These are phyloP conservation scores for Phortica okadai DNA, from an alignment of 2,888 invertebrate genomes.

Conservation along the genomic window DNA sequence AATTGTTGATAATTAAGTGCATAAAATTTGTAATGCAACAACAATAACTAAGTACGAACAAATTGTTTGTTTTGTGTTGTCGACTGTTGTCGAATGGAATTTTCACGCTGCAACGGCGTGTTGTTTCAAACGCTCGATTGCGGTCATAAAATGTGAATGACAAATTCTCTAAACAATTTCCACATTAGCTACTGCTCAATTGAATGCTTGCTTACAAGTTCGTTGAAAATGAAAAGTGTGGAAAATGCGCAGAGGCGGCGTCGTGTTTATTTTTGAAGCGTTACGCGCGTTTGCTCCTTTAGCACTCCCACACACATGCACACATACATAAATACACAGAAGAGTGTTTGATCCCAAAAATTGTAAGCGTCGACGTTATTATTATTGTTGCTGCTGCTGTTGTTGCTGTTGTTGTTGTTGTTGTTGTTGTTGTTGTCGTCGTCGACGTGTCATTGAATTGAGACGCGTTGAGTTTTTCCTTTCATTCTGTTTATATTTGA, in stretches of 20 bases:
- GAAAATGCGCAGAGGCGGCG: background rate
- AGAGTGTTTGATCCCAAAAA: no score
- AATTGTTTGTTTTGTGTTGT: slow-evolving; percentile 4
- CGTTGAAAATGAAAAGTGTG: slow-evolving; percentile 8
- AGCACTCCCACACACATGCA: background rate
- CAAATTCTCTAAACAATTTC: slow-evolving; percentile 13
- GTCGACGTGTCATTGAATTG: background rate
- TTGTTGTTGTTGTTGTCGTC: slow-evolving; percentile 7
- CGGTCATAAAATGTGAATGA: slow-evolving; percentile 4
- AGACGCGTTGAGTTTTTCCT: background rate
- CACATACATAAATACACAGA: background rate
- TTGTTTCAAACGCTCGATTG: no score
- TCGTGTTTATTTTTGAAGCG: slow-evolving; percentile 3
- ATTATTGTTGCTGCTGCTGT: background rate
- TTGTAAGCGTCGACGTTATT: no score
- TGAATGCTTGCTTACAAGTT: background rate
- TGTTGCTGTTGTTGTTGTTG: slow-evolving; percentile 1
- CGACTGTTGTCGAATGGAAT: background rate
- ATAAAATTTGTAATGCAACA: background rate
- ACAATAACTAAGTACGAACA: background rate
- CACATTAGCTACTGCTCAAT: no score
- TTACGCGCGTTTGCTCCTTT: background rate
- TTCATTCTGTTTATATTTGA: background rate
- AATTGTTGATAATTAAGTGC: slow-evolving; percentile 31
- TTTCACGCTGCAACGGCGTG: background rate